Conservation (phyloP, 2,113 vertebrate genomes). For the Meleagris gallopavo region DNA sequence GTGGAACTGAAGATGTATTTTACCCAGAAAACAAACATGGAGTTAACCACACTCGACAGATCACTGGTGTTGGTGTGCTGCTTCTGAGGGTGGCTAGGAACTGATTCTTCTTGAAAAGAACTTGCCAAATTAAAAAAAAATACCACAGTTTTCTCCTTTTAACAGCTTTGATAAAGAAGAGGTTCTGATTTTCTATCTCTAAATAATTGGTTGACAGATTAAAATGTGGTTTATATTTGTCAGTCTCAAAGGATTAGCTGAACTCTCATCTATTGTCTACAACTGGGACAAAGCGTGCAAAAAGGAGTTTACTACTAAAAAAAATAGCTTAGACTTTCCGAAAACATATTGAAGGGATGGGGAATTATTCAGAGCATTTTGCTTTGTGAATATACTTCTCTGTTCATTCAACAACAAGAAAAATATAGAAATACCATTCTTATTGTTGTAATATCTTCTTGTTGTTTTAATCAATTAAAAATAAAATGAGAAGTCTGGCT, state of each 20-base stretch:
- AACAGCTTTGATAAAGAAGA: neutral
- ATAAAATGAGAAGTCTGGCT: neutral
- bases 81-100: neutral
- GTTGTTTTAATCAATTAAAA: neutral
- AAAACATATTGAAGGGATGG: neutral
- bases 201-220: neutral
- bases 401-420: neutral
- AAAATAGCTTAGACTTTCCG: neutral
- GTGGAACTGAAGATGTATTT: neutral
- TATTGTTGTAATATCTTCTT: neutral
- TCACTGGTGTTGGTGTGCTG: neutral
- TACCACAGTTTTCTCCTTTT: neutral
- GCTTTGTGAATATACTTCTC: neutral
- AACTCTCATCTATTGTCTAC: neutral
- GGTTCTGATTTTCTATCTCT: neutral
- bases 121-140: neutral
- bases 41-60: neutral
- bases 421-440: neutral
- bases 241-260: neutral
- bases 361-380: neutral
- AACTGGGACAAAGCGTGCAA: neutral
- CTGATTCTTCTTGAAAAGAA: neutral
- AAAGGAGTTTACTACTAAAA: neutral
- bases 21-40: neutral
- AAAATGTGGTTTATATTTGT: neutral